Percentiles rank a stretch among this genome's conserved stretches.
Evolutionary conservation across 2,113 vertebrate genomes (phyloP).

Genomic region (Acrocephalus kingi): DNA sequence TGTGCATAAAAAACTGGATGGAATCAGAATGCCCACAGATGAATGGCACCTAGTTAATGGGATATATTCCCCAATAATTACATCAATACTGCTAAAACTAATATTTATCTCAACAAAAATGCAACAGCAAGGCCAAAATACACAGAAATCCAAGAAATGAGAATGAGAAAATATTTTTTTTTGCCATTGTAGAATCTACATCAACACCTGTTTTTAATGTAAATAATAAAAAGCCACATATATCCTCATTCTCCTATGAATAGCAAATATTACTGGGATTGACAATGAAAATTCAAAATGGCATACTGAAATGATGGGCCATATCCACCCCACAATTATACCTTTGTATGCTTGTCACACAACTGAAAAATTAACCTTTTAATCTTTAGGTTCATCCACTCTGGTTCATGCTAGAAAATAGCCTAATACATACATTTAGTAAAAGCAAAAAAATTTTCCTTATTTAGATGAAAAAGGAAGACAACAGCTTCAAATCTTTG

Average conservation of each 20-base stretch:
- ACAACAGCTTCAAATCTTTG: background rate
- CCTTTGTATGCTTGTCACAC: background rate
- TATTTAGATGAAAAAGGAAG: constrained; percentile 18
- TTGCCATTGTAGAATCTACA: background rate
- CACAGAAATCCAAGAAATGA: constrained; percentile 12
- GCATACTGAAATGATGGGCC: background rate
- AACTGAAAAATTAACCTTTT: constrained; percentile 13
- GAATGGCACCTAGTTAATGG: background rate
- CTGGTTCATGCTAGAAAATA: background rate
- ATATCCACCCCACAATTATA: constrained; percentile 7
- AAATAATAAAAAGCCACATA: background rate
- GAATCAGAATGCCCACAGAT: constrained; percentile 10
- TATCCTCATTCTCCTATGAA: background rate
- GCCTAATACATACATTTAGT: background rate
- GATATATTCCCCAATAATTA: constrained; percentile 12
- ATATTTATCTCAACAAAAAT: constrained; percentile 12
- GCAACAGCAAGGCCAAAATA: constrained; percentile 1
- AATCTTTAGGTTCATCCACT: background rate
- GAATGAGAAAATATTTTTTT: background rate
- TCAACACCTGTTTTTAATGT: background rate
- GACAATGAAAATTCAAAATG: constrained; percentile 18
- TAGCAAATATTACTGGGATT: background rate
- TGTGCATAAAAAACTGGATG: background rate
- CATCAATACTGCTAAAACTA: background rate
- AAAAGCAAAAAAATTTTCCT: background rate